Conservation (phyloP, 2,888 invertebrate genomes). For the Frankliniella fusca region DNA sequence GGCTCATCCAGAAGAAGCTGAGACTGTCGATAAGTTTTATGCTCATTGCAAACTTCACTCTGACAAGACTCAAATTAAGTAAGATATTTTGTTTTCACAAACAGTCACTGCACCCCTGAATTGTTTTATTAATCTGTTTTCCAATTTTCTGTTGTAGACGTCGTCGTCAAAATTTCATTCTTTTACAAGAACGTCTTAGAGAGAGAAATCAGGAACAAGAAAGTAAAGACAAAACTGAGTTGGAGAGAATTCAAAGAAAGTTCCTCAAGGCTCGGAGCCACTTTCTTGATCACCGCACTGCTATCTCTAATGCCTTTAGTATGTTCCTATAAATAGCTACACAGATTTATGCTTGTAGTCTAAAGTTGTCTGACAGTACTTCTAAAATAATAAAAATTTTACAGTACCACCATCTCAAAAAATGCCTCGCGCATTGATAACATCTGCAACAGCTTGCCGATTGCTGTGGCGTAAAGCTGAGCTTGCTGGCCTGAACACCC, state of each 20-base stretch:
- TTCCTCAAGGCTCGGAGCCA: background rate
- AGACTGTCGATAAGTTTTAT: conserved; percentile 94
- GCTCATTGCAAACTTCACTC: conserved; percentile 95
- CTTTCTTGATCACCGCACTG: conserved; percentile 36
- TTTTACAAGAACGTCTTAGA: background rate
- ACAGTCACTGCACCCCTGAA: conserved; percentile 31
- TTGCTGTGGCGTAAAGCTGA: conserved; percentile 79
- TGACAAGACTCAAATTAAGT: conserved; percentile 75
- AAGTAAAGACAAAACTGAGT: conserved; percentile 30
- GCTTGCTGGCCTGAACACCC: conserved; percentile 83
- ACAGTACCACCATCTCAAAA: conserved; percentile 76
- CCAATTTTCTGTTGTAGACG: conserved; percentile 37
- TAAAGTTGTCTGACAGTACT: background rate
- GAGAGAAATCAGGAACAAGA: conserved; percentile 12
- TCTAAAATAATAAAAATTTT: background rate
- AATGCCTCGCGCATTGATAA: conserved; percentile 84
- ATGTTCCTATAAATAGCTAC: conserved; percentile 41
- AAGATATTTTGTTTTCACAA: background rate
- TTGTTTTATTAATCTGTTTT: conserved; percentile 27
- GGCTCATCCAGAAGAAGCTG: conserved; percentile 82
- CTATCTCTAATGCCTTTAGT: conserved; percentile 82
- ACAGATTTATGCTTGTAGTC: background rate
- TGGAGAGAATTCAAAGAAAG: conserved; percentile 60
- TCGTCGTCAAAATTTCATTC: conserved; percentile 40
- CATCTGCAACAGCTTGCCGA: conserved; percentile 83